These are phyloP conservation scores for Pelochelys cantorii DNA, from an alignment of 2,797 vertebrate genomes.

Conservation along the genomic window DNA sequence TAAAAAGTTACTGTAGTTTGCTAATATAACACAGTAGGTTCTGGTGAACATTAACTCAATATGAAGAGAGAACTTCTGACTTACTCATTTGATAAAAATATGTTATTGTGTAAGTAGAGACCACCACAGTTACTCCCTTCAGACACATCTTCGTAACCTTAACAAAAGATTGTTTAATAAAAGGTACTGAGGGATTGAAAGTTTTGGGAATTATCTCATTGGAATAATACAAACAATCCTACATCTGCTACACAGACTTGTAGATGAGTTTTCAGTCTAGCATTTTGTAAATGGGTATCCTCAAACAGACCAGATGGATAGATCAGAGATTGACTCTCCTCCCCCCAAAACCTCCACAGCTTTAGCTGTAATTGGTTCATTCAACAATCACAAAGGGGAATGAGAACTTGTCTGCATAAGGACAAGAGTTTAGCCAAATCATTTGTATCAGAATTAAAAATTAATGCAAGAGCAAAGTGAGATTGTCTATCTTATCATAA, in stretches of 20 bases:
- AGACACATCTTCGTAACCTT: not conserved
- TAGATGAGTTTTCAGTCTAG: slow-evolving; percentile 18
- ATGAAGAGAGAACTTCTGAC: slow-evolving; percentile 9
- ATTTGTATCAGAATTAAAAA: slow-evolving; percentile 35
- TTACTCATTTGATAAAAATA: no score
- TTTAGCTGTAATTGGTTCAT: not conserved
- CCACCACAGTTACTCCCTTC: not conserved
- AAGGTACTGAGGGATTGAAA: not conserved
- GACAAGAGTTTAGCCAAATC: slow-evolving; percentile 46
- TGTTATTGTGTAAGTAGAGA: no score
- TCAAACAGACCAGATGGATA: not conserved
- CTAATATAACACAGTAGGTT: slow-evolving; percentile 11
- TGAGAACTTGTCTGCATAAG: slow-evolving; percentile 49
- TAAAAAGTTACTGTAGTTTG: not conserved
- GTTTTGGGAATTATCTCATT: not conserved
- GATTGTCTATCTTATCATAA: slow-evolving; percentile 44
- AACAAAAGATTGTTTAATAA: not conserved
- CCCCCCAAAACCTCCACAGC: no score
- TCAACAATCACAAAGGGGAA: slow-evolving; percentile 44
- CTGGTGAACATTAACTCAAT: not conserved
- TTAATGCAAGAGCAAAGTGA: slow-evolving; percentile 44
- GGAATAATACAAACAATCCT: slow-evolving; percentile 31
- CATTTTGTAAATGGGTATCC: not conserved
- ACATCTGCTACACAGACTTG: slow-evolving; percentile 1
- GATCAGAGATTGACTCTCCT: not conserved